Evolutionary conservation across 2,888 invertebrate genomes (phyloP).

Genomic region (Meliscaeva auricollis): DNA sequence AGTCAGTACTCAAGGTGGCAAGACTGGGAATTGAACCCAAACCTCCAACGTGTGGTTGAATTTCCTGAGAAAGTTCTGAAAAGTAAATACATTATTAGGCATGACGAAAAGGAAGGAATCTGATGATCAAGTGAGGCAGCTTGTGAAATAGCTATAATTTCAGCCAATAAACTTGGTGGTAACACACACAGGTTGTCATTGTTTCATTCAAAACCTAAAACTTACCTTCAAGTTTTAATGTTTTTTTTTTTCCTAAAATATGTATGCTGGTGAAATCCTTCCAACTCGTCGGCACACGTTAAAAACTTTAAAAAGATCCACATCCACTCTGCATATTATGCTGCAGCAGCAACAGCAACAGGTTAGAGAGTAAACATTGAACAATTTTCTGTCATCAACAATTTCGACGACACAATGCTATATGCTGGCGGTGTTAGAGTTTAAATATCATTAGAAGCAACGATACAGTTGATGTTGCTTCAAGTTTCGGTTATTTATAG

Average conservation of each 20-base stretch:
- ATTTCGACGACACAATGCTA: slow-evolving; percentile 29
- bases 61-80: too few relatives aligned
- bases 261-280: slow-evolving; percentile 2
- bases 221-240: background rate
- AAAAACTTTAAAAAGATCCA: slow-evolving; percentile 29
- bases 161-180: too few relatives aligned
- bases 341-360: slow-evolving; percentile 1
- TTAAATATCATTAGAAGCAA: slow-evolving; percentile 58
- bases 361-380: slow-evolving; percentile 40
- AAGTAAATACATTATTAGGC: too few relatives aligned
- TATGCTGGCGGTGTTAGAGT: slow-evolving; percentile 52
- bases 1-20: too few relatives aligned
- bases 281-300: slow-evolving; percentile 13
- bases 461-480: slow-evolving; percentile 43
- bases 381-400: slow-evolving; percentile 44
- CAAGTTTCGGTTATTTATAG: slow-evolving; percentile 46
- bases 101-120: too few relatives aligned
- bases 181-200: too few relatives aligned
- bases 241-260: too few relatives aligned
- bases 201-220: too few relatives aligned
- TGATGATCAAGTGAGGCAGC: too few relatives aligned
- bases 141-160: too few relatives aligned
- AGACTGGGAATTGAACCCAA: too few relatives aligned
- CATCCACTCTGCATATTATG: background rate
- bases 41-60: too few relatives aligned